These are phyloP conservation scores for Sylvicola cinctus DNA, from an alignment of 2,888 invertebrate genomes.

Conservation along the genomic window DNA sequence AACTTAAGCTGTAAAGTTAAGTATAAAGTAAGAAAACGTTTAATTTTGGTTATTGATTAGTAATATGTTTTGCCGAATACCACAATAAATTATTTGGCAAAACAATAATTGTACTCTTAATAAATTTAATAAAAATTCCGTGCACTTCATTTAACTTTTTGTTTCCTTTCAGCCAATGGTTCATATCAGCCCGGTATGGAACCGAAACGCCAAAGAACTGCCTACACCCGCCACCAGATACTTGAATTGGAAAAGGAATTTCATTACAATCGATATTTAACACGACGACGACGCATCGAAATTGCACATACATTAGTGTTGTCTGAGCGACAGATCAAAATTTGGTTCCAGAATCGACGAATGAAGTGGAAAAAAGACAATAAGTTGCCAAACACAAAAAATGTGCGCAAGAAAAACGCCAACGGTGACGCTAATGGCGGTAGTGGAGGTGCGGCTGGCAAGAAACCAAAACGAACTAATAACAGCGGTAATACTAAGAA, in stretches of 20 bases:
- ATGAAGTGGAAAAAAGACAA: conserved; percentile 74
- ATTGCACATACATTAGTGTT: conserved; percentile 90
- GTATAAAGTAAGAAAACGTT: no score
- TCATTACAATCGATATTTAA: conserved; percentile 92
- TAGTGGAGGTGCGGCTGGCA: conserved; percentile 11
- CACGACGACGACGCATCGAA: conserved; percentile 85
- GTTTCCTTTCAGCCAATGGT: conserved; percentile 47
- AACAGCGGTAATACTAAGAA: conserved; percentile 9
- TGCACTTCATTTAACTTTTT: no score
- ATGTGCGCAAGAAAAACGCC: conserved; percentile 37
- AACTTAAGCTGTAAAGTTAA: no score
- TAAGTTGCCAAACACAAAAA: conserved; percentile 33
- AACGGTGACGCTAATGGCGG: conserved; percentile 22
- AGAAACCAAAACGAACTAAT: conserved; percentile 21
- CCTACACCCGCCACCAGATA: conserved; percentile 95
- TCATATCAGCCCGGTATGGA: conserved; percentile 82
- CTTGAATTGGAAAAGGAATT: conserved; percentile 95
- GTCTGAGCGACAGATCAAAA: conserved; percentile 77
- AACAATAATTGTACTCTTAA: no score
- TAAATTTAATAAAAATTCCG: no score
- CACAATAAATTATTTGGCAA: no score
- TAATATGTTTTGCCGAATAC: no score
- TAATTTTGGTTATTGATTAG: no score
- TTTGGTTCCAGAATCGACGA: conserved; percentile 69
- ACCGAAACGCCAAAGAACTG: conserved; percentile 88